These are phyloP conservation scores for Heliconius cydno DNA, from an alignment of 2,888 invertebrate genomes.

Conservation along the genomic window DNA sequence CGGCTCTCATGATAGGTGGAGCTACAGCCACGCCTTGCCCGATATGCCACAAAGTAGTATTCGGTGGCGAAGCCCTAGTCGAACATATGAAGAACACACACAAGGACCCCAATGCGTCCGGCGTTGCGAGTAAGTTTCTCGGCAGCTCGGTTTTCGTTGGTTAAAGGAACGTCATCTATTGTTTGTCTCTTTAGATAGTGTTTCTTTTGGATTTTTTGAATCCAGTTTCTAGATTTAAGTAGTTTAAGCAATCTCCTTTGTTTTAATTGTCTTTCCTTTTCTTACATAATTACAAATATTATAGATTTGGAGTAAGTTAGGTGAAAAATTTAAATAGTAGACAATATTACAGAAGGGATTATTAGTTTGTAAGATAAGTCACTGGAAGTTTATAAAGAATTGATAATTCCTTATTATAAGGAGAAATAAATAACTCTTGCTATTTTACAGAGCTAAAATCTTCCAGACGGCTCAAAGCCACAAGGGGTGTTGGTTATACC, in stretches of 20 bases:
- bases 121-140: constrained; percentile 92
- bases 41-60: constrained; percentile 96
- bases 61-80: constrained; percentile 95
- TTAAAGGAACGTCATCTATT: constrained; percentile 54
- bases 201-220: constrained; percentile 52
- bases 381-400: constrained; percentile 70
- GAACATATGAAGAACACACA: constrained; percentile 98
- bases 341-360: constrained; percentile 66
- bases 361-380: constrained; percentile 73
- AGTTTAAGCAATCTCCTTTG: constrained; percentile 41
- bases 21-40: constrained; percentile 96
- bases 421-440: constrained; percentile 30
- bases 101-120: constrained; percentile 95
- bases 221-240: constrained; percentile 44
- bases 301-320: not conserved
- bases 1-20: constrained; percentile 94
- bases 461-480: constrained; percentile 81
- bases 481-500: constrained; percentile 81
- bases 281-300: not conserved
- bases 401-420: not conserved
- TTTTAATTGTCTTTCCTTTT: constrained; percentile 30
- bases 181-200: constrained; percentile 47
- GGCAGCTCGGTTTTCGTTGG: constrained; percentile 52
- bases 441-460: constrained; percentile 58
- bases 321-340: not conserved